These are phyloP conservation scores for Smutsia gigantea DNA, from an alignment of 2,797 vertebrate species.

Conservation along the genomic window DNA sequence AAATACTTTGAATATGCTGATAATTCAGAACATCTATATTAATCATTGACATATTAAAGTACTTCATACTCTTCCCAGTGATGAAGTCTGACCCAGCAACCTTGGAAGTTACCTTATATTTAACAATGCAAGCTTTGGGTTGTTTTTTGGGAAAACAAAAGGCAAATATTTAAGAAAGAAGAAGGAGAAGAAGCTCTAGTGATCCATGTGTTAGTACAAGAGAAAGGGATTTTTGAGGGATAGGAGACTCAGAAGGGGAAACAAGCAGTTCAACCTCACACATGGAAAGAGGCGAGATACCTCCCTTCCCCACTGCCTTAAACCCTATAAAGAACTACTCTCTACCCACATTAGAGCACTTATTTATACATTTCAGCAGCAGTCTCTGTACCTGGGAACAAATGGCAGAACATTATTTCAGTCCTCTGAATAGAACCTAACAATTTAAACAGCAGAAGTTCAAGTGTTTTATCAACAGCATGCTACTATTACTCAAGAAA, in stretches of 20 bases:
- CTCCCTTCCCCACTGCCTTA: neutral
- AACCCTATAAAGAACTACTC: neutral
- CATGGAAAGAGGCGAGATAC: neutral
- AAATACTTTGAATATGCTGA: neutral
- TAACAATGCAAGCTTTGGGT: neutral
- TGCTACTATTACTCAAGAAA: neutral
- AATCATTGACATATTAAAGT: neutral
- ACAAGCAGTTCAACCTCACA: neutral
- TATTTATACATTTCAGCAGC: neutral
- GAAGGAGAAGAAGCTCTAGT: neutral
- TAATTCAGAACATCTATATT: neutral
- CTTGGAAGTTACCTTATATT: neutral
- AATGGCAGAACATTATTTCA: constrained; percentile 47
- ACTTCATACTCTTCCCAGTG: neutral
- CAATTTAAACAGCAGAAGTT: constrained; percentile 70
- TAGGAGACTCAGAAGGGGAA: neutral
- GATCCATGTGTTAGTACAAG: neutral
- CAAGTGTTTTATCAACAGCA: constrained; percentile 65
- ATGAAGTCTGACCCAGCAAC: neutral
- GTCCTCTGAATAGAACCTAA: constrained; percentile 54
- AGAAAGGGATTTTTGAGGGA: constrained; percentile 29
- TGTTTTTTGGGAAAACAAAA: neutral
- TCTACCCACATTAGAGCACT: neutral
- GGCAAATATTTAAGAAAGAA: neutral
- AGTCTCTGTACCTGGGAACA: neutral